A percentile compares a stretch with the other conserved stretches of the same genome.
Conservation (phyloP, 2,888 invertebrate species). For the Serrognathus titanus region DNA sequence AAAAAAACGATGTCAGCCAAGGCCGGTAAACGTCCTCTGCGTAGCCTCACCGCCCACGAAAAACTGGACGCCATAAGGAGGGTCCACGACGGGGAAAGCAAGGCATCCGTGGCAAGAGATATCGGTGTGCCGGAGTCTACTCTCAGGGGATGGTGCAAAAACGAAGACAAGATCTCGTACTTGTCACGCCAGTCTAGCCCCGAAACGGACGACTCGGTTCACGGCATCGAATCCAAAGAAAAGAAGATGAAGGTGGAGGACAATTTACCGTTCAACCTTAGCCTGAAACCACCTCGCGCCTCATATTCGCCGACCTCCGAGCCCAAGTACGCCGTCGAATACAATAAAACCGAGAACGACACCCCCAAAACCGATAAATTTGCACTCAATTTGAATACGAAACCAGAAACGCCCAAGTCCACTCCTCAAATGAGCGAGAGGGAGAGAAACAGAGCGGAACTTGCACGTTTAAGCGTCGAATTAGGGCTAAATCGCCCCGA, state of each 20-base stretch:
- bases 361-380: constrained; percentile 22
- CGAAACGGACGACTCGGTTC: constrained; percentile 62
- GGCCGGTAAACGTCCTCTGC: constrained; percentile 58
- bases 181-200: constrained; percentile 70
- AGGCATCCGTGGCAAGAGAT: constrained; percentile 80
- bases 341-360: constrained; percentile 16
- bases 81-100: constrained; percentile 81
- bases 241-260: constrained; percentile 35
- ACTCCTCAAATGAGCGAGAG: constrained; percentile 32
- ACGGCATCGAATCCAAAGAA: constrained; percentile 40
- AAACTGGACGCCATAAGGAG: constrained; percentile 79
- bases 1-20: constrained; percentile 58
- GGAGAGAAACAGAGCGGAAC: constrained; percentile 49
- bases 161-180: constrained; percentile 72
- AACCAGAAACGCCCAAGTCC: constrained; percentile 11
- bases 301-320: constrained; percentile 20
- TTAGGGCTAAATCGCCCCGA: constrained; percentile 45
- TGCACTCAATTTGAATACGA: constrained; percentile 21
- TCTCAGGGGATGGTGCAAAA: constrained; percentile 83
- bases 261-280: constrained; percentile 39
- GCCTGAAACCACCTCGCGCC: constrained; percentile 28
- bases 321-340: constrained; percentile 8
- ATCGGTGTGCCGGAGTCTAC: constrained; percentile 86
- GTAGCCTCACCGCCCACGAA: constrained; percentile 71
- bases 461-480: constrained; percentile 50